Evolutionary conservation across 1,140 invertebrate species (phyloP).

Genomic region (Oreohelix idahoensis): DNA sequence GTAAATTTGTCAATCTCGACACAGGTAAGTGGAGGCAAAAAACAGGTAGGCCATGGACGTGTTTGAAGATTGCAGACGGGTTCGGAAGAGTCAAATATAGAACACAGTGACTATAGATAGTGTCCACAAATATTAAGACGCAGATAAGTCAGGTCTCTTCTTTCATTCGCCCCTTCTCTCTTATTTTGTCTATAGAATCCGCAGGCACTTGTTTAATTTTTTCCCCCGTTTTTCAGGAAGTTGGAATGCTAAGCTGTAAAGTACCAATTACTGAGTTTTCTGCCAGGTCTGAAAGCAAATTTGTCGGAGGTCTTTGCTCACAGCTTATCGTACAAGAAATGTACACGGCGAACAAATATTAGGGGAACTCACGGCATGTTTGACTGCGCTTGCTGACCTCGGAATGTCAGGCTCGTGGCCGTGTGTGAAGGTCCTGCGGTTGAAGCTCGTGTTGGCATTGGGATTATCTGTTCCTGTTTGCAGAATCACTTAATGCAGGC

Average conservation of each 20-base stretch:
- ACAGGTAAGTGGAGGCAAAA: too few relatives aligned
- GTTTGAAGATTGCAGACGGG: too few relatives aligned
- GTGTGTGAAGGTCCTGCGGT: neutral
- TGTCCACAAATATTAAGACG: too few relatives aligned
- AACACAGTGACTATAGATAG: too few relatives aligned
- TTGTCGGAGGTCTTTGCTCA: neutral
- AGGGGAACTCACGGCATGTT: slow-evolving; percentile 28
- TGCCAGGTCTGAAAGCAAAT: neutral
- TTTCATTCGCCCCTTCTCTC: too few relatives aligned
- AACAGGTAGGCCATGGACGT: too few relatives aligned
- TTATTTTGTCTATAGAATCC: neutral
- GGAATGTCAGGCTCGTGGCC: neutral
- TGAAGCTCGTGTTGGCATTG: neutral
- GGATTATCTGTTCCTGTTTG: slow-evolving; percentile 20
- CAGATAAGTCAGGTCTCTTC: too few relatives aligned
- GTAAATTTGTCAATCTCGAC: too few relatives aligned
- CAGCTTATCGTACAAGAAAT: slow-evolving; percentile 1
- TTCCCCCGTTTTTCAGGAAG: neutral
- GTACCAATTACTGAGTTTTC: neutral
- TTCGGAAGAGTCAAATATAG: too few relatives aligned
- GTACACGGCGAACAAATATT: slow-evolving; percentile 7
- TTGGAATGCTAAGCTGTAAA: neutral
- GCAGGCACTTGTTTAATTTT: neutral
- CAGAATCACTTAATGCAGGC: slow-evolving; percentile 10
- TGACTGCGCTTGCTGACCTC: slow-evolving; percentile 8